Evolutionary conservation across 2,888 invertebrate genomes (phyloP).

Genomic region (Venusia cambrica): DNA sequence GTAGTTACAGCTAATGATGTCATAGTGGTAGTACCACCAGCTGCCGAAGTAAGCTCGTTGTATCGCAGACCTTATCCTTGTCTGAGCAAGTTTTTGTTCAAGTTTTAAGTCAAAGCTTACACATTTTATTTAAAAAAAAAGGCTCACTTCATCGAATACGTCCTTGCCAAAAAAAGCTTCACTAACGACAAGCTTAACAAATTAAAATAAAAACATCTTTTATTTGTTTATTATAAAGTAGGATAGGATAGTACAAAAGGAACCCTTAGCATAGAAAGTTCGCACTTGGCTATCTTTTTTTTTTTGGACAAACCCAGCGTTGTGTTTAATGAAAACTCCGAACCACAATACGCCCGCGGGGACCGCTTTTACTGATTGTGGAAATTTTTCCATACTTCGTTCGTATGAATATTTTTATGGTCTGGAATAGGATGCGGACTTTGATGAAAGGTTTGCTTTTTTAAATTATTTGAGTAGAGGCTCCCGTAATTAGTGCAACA

Average conservation of each 20-base stretch:
- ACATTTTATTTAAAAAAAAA: too few species aligned
- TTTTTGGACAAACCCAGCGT: slow-evolving; percentile 65
- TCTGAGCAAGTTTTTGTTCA: too few species aligned
- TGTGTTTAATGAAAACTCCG: slow-evolving; percentile 77
- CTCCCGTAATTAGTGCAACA: slow-evolving; percentile 12
- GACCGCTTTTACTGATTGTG: slow-evolving; percentile 71
- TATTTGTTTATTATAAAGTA: too few species aligned
- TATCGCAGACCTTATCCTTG: too few species aligned
- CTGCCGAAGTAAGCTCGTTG: too few species aligned
- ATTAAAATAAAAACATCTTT: not conserved
- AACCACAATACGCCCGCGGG: slow-evolving; percentile 71
- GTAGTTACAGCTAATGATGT: too few species aligned
- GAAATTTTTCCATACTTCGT: slow-evolving; percentile 57
- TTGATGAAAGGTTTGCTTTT: slow-evolving; percentile 22
- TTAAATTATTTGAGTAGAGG: slow-evolving; percentile 21
- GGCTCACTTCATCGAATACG: too few species aligned
- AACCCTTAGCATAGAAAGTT: slow-evolving; percentile 1
- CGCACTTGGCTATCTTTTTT: slow-evolving; percentile 36
- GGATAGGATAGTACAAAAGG: too few species aligned
- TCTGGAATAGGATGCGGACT: slow-evolving; percentile 24
- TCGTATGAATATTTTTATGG: slow-evolving; percentile 65
- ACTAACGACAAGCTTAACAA: too few species aligned
- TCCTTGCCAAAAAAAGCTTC: too few species aligned
- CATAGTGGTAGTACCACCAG: too few species aligned
- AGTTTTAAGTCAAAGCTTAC: too few species aligned